Conservation (phyloP, 2,113 vertebrate species). For the Scomber scombrus region DNA sequence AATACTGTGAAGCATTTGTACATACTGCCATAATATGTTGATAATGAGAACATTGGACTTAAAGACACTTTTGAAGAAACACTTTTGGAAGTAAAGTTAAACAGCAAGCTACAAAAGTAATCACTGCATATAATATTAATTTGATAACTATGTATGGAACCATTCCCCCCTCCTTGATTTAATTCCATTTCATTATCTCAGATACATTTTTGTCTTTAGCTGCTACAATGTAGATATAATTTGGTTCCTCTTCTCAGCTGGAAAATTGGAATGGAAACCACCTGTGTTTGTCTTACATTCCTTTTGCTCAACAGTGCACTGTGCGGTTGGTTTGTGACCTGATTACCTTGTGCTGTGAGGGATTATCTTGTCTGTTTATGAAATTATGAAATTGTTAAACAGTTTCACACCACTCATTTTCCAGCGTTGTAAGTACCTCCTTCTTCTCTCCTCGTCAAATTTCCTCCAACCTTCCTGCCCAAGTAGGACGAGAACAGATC, state of each 20-base stretch:
- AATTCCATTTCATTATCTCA: slow-evolving; percentile 21
- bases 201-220: slow-evolving; percentile 2
- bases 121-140: not conserved
- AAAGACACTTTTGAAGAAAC: not conserved
- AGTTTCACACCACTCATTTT: slow-evolving; percentile 67
- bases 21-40: not conserved
- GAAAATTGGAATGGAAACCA: slow-evolving; percentile 71
- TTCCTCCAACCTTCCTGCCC: slow-evolving; percentile 52
- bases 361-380: slow-evolving; percentile 80
- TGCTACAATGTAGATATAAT: slow-evolving; percentile 10
- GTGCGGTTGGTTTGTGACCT: slow-evolving; percentile 54
- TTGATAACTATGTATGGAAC: not conserved
- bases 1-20: slow-evolving; percentile 20
- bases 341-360: slow-evolving; percentile 64
- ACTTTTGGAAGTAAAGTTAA: not conserved
- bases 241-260: slow-evolving; percentile 47
- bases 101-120: not conserved
- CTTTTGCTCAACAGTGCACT: slow-evolving; percentile 44
- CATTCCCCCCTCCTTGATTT: not conserved
- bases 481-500: slow-evolving; percentile 36
- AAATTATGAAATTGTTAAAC: slow-evolving; percentile 75
- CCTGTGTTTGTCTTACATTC: slow-evolving; percentile 73
- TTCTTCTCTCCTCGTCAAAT: slow-evolving; percentile 37
- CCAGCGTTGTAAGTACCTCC: slow-evolving; percentile 67
- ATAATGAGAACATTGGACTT: not conserved